A percentile compares a stretch with the other conserved stretches of the same genome.
phyloP scores from a whole-genome alignment of 2,797 vertebrate species.

The Erethizon dorsatum region DNA sequence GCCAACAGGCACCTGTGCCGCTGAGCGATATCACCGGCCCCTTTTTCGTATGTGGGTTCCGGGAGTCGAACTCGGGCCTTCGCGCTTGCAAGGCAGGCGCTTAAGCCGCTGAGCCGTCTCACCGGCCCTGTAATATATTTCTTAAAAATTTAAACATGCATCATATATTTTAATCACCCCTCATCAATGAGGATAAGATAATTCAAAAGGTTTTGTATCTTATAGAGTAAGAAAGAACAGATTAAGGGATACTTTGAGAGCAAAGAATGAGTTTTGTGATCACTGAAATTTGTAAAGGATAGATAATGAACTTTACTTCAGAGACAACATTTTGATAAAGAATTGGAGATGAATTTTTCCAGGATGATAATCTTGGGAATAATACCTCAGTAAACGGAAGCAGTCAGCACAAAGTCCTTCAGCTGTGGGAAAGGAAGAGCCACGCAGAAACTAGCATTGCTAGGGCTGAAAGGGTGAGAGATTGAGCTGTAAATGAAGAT shows the following conservation, averaged over 20 bases:
- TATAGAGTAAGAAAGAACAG: background rate
- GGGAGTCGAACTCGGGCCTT: no score
- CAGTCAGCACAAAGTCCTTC: background rate
- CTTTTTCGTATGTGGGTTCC: no score
- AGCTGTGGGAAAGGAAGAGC: background rate
- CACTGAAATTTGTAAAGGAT: background rate
- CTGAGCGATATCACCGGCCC: no score
- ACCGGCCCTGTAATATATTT: no score
- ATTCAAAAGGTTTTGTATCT: background rate
- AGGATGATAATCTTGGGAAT: background rate
- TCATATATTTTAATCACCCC: background rate
- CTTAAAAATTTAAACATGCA: background rate
- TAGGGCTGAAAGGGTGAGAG: background rate
- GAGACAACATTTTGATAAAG: background rate
- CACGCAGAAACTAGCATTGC: rapidly evolving
- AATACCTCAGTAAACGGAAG: background rate
- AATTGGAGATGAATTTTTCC: background rate
- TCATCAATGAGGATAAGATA: background rate
- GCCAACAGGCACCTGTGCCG: no score
- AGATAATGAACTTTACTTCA: background rate
- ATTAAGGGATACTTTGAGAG: background rate
- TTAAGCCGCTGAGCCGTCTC: no score
- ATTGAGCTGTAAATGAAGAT: background rate
- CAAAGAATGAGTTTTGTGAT: background rate
- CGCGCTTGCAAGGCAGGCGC: no score